phyloP scores from a whole-genome alignment of 2,888 invertebrate species.

The Amphiduros pacificus region DNA sequence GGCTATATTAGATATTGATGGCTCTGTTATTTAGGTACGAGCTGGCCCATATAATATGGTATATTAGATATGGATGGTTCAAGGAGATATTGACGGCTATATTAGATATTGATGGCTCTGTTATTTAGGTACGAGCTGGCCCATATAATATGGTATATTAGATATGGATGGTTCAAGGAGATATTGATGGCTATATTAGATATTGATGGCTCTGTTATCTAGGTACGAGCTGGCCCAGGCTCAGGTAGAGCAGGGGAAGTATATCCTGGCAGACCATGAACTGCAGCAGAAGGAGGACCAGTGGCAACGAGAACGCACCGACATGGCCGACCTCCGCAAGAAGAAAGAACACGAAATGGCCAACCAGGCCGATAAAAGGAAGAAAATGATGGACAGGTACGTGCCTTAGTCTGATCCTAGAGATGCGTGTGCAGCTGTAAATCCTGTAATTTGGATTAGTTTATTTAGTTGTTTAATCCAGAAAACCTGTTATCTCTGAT shows the following conservation, averaged over 20 bases:
- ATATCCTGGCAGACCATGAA: slow-evolving; percentile 49
- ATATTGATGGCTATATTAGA: background rate
- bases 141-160: background rate
- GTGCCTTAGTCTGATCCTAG: background rate
- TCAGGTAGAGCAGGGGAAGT: slow-evolving; percentile 54
- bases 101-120: background rate
- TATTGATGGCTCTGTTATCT: slow-evolving; percentile 3
- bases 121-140: slow-evolving; percentile 49
- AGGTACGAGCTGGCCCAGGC: slow-evolving; percentile 54
- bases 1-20: background rate
- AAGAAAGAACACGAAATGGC: slow-evolving; percentile 48
- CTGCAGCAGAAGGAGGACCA: slow-evolving; percentile 48
- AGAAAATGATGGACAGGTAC: slow-evolving; percentile 35
- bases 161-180: background rate
- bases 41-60: background rate
- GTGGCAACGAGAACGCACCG: slow-evolving; percentile 43
- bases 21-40: background rate
- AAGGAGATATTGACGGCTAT: too few species aligned
- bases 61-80: background rate
- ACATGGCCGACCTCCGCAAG: slow-evolving; percentile 41
- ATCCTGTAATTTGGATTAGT: too few species aligned
- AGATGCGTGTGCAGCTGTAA: too few species aligned
- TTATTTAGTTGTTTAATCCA: too few species aligned
- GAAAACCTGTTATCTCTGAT: too few species aligned
- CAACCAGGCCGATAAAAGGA: slow-evolving; percentile 33